Evolutionary conservation across 2,888 invertebrate genomes (phyloP), one percentile per base, ranked within the genome.

Genomic region (Synergus gifuensis): DNA sequence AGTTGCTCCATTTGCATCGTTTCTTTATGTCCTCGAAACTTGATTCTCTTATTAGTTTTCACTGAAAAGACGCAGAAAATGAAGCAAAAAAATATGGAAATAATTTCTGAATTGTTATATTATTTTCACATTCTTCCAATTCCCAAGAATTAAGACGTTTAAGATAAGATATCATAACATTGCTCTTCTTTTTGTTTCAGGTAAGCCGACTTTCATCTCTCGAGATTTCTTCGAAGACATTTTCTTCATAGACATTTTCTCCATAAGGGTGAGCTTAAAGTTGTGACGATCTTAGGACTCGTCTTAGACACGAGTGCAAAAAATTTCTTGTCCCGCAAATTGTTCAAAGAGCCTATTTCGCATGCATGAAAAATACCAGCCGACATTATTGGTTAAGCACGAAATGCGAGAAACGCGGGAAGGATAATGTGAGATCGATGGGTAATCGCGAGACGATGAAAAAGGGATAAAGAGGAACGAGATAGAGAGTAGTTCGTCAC

Each of bases 321-420:
- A 58, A 58, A 58, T 58, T 4, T n/a, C 16, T 58, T 58, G 8
- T 58, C 18, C n/a, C 12, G 7, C 16, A 58, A 58, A n/a, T 58
- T 58, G 58, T 58, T 18, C 18, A 58, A 16, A 16, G 18, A 58
- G 18, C 9, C 0, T 60, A 60, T 60, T 60, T 60, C 11, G 8
- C 18, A n/a, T 18, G 1, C 4, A n/a, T 62, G 62, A 62, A 62
- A 14, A 62, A 14, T 62, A 8, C 22, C 36, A 36, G 2, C 8
- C 11, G 28, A 28, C 22, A 49, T 69, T 73, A 54, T 49, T 49
- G 73, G 73, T n/a, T 54, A 36, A 54, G 36, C 16, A 46, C 69
- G 82, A 83, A 80, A 82, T 80, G 83, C 83, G 83, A 83, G 82
- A 83, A 83, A 83, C 79, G 78, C 83, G 83, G 83, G 78, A 82